These are phyloP conservation scores for Cervus canadensis DNA, from an alignment of 2,113 vertebrate genomes.

Conservation along the genomic window DNA sequence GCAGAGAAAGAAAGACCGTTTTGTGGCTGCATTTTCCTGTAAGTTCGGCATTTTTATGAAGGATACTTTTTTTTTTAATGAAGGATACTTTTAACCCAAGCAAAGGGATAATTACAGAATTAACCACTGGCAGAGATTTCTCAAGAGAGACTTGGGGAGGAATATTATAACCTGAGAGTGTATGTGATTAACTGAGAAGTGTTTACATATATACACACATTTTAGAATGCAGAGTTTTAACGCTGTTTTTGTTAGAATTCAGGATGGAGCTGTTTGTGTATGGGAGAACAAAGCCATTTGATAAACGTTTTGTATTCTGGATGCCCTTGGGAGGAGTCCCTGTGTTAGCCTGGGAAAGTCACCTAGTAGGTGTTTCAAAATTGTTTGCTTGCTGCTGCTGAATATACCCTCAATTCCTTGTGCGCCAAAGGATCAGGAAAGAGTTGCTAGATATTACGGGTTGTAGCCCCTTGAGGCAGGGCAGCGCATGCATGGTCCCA, in stretches of 20 bases:
- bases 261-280: not conserved
- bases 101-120: constrained; percentile 48
- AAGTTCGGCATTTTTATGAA: constrained; percentile 41
- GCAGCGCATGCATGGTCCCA: not conserved
- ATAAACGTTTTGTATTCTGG: constrained; percentile 20
- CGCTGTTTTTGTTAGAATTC: not conserved
- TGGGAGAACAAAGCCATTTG: not conserved
- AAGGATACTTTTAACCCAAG: constrained; percentile 37
- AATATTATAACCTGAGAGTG: not conserved
- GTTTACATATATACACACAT: not conserved
- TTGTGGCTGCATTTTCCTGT: not conserved
- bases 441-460: constrained; percentile 1
- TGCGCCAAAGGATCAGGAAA: not conserved
- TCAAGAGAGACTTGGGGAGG: not conserved
- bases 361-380: not conserved
- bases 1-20: constrained; percentile 16
- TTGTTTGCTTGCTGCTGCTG: not conserved
- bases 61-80: constrained; percentile 35
- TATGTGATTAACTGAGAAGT: not conserved
- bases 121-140: constrained; percentile 4
- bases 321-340: not conserved
- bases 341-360: not conserved
- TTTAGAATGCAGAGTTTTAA: not conserved
- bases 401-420: not conserved
- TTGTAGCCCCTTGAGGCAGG: constrained; percentile 1